Evolutionary conservation across 92 coral and sea anemone genomes (phyloP), one percentile per base, ranked within the genome.

Genomic region (Montipora capitata): DNA sequence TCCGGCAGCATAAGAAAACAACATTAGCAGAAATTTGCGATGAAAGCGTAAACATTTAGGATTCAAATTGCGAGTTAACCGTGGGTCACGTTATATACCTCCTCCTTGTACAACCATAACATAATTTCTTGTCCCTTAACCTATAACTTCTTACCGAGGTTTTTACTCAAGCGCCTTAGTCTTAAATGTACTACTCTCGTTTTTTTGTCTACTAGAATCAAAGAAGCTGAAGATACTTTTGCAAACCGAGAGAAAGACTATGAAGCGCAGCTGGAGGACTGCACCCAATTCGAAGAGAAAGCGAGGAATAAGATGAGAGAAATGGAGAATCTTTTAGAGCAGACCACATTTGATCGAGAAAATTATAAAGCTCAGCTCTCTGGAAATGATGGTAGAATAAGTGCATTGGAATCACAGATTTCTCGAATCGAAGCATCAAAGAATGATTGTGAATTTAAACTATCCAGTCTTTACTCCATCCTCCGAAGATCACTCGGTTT

Each of bases 311-410:
- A 88, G 35, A 82, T 91, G 52, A 59, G 95, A 27, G 96, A 95
- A 42, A 62, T 93, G 94, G 94, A 91, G 48, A 95, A 91, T 15
- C 90, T 80, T 14, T 88, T 95, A 13, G 98, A 95, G 43, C 92
- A 80, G 79, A 93, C 98, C 2, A 95, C 98, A 16, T 95, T 93
- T 45, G 98, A 95, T 73, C 77, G 94, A 49, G 98, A 95, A 71
- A 95, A 95, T 80, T 95, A 95, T 87, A 95, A 88, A 77, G 98
- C 96, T 16, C 98, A 95, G 67, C 78, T 95, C 35, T 95, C 98
- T 81, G 98, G 98, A 14, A 95, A 89, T 78, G 98, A 95, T 40
- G 96, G 98, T 9, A 85, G 98, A 11, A 93, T 95, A 10, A 81
- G 80, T 27, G 98, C 98, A 8, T 71, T 95, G 66, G 98, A 95